phyloP scores from a whole-genome alignment of 2,113 vertebrate species.

The Thamnaconus septentrionalis region DNA sequence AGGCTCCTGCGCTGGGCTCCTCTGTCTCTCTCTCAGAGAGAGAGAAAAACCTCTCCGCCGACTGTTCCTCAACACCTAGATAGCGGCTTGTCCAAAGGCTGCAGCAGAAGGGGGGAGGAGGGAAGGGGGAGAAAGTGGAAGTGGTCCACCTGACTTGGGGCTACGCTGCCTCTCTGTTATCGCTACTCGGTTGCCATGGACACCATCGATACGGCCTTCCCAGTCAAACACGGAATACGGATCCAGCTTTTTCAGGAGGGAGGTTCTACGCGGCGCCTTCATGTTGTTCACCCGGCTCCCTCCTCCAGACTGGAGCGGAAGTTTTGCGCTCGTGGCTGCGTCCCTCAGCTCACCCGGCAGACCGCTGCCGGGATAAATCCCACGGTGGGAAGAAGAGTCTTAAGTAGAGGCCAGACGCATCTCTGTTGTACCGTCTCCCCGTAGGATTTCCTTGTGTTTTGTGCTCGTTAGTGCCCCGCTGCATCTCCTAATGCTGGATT shows the following conservation, averaged over 20 bases:
- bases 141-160: constrained; percentile 60
- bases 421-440: constrained; percentile 24
- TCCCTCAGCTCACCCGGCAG: constrained; percentile 41
- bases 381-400: constrained; percentile 16
- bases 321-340: constrained; percentile 56
- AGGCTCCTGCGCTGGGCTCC: constrained; percentile 50
- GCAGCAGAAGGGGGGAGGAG: constrained; percentile 1
- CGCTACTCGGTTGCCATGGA: constrained; percentile 56
- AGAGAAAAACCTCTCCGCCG: constrained; percentile 30
- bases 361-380: constrained; percentile 29
- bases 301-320: constrained; percentile 28
- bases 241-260: too few species aligned
- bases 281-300: constrained; percentile 33
- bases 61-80: constrained; percentile 56
- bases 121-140: constrained; percentile 42
- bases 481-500: constrained; percentile 47
- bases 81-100: constrained; percentile 56
- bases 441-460: constrained; percentile 41
- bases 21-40: constrained; percentile 26
- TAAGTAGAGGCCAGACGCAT: constrained; percentile 58
- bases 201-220: constrained; percentile 37
- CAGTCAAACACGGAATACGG: too few species aligned
- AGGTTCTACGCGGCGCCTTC: constrained; percentile 33
- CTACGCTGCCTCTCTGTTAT: constrained; percentile 43
- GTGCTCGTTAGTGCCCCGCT: constrained; percentile 31